Evolutionary conservation across 2,797 vertebrate species (phyloP).

Genomic region (Sebastes jordani): DNA sequence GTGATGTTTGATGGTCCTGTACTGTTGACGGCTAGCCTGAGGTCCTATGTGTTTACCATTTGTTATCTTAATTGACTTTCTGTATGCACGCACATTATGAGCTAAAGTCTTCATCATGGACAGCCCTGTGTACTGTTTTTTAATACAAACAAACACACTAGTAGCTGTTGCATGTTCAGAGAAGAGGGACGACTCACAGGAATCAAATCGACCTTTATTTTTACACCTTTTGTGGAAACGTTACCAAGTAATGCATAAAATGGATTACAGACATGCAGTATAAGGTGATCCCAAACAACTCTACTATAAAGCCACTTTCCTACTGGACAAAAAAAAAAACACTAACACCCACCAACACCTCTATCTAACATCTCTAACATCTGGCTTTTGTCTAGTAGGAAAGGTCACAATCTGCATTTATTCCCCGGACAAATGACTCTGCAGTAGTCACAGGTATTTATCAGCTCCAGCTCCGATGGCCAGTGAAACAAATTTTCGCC

Average conservation of each 20-base stretch:
- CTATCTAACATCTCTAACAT: background rate
- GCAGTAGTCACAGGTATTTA: too few relatives aligned
- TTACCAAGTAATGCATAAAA: too few relatives aligned
- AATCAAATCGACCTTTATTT: background rate
- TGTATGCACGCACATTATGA: background rate
- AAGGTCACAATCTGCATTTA: too few relatives aligned
- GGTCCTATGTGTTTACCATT: background rate
- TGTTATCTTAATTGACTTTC: background rate
- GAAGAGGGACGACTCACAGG: background rate
- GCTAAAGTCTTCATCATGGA: background rate
- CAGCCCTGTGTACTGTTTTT: background rate
- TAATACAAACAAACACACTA: background rate
- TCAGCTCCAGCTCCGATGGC: too few relatives aligned
- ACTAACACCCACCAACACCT: background rate
- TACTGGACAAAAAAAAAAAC: background rate
- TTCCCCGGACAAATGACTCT: too few relatives aligned
- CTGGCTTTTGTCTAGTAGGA: too few relatives aligned
- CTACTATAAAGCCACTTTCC: background rate
- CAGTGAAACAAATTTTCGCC: too few relatives aligned
- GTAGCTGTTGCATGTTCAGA: background rate
- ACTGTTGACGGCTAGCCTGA: background rate
- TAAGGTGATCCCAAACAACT: background rate
- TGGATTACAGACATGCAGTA: background rate
- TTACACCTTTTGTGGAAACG: background rate
- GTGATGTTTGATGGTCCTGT: slow-evolving; percentile 2